These are phyloP conservation scores for Meloidogyne hapla DNA, from an alignment of 1,140 invertebrate genomes.

Conservation along the genomic window DNA sequence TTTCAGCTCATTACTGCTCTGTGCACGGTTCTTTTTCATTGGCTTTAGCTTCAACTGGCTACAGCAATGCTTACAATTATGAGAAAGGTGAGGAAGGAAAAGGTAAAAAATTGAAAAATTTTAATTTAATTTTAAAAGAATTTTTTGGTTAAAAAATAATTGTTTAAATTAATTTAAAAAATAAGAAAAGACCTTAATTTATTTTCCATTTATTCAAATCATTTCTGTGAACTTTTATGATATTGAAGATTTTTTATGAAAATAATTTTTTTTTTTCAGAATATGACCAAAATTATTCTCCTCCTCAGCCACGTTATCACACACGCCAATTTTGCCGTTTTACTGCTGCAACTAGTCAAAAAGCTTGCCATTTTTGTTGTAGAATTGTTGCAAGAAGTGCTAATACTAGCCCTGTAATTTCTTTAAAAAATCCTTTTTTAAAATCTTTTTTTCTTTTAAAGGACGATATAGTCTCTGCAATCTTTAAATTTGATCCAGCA, in stretches of 20 bases:
- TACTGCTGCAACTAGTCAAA: conserved; percentile 25
- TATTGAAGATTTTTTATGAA: no score
- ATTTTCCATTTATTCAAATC: no score
- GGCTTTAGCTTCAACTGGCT: conserved; percentile 16
- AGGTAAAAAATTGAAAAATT: neutral
- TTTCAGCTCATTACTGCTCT: conserved; percentile 35
- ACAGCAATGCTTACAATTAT: neutral
- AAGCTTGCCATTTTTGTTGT: conserved; percentile 29
- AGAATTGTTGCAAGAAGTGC: conserved; percentile 29
- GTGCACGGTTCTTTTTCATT: conserved; percentile 34
- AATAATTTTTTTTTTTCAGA: neutral
- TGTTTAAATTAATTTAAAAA: no score
- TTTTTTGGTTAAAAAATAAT: neutral
- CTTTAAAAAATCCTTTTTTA: neutral
- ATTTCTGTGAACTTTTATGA: no score
- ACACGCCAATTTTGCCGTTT: conserved; percentile 34
- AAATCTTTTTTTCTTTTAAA: neutral
- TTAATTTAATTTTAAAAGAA: neutral
- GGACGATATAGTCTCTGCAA: conserved; percentile 35
- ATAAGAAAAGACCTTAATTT: no score
- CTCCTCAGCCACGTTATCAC: conserved; percentile 14
- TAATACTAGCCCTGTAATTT: conserved; percentile 33
- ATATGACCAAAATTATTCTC: neutral
- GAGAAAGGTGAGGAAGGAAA: conserved; percentile 3
- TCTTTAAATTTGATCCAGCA: conserved; percentile 28